Evolutionary conservation across 2,113 vertebrate genomes (phyloP).

Genomic region (Speoplatyrhinus poulsoni): DNA sequence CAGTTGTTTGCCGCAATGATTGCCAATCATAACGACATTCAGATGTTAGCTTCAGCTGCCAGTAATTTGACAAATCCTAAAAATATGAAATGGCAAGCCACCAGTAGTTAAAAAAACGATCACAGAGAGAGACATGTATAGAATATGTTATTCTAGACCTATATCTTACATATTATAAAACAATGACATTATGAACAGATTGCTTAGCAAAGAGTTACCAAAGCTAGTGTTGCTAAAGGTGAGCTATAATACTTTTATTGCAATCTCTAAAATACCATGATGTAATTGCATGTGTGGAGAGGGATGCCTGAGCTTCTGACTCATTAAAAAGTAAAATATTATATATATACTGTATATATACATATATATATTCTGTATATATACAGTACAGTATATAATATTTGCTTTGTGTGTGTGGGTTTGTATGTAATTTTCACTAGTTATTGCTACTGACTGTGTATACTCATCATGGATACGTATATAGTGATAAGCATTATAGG

Average conservation of each 20-base stretch:
- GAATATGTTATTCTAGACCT: no score
- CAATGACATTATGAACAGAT: constrained; percentile 4
- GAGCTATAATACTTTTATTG: constrained; percentile 17
- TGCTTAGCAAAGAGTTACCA: constrained; percentile 11
- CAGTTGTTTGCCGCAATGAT: no score
- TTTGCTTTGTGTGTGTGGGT: background rate
- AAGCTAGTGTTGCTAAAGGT: constrained; percentile 20
- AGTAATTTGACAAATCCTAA: no score
- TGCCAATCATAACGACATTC: no score
- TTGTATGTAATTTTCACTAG: background rate
- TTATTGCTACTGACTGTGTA: background rate
- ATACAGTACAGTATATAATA: background rate
- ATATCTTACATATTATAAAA: background rate
- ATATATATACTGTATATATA: no score
- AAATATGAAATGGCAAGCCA: no score
- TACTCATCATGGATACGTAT: background rate
- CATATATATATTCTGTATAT: no score
- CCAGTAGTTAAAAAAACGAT: no score
- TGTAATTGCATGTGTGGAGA: constrained; percentile 7
- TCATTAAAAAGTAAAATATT: background rate
- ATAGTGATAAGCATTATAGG: background rate
- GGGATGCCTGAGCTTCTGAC: background rate
- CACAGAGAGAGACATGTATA: no score
- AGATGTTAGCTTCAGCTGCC: no score
- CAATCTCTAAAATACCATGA: background rate